phyloP scores from a whole-genome alignment of 2,797 vertebrate genomes.

The Garrulus glandarius region DNA sequence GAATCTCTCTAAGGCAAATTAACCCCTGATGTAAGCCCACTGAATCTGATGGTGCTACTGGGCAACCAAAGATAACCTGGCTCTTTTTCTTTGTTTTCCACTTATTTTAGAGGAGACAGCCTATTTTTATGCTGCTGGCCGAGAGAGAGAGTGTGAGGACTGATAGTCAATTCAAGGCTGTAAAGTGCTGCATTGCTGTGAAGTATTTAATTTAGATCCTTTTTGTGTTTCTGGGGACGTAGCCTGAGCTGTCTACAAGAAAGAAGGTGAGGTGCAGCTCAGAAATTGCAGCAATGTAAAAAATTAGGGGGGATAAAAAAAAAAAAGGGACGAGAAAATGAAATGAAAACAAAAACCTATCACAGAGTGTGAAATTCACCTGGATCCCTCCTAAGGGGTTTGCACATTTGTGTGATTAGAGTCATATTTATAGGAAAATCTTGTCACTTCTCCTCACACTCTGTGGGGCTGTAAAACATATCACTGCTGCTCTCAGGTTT shows the following conservation, averaged over 20 bases:
- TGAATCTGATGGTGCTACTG: background rate
- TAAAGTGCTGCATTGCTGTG: background rate
- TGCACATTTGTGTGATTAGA: slow-evolving; percentile 46
- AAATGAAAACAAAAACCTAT: background rate
- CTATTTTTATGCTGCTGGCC: background rate
- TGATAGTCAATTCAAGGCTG: background rate
- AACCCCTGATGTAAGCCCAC: background rate
- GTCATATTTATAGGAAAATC: slow-evolving; percentile 50
- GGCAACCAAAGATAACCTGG: background rate
- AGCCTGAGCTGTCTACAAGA: background rate
- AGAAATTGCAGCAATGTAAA: background rate
- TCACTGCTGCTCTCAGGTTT: background rate
- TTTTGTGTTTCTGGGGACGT: background rate
- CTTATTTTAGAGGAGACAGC: background rate
- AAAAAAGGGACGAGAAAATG: background rate
- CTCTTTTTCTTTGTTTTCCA: background rate
- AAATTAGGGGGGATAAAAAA: background rate
- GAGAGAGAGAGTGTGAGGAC: background rate
- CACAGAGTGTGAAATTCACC: slow-evolving; percentile 51
- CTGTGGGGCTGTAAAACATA: background rate
- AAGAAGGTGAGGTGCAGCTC: background rate
- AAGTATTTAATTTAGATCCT: slow-evolving; percentile 15
- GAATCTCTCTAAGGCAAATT: background rate
- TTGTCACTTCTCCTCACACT: slow-evolving; percentile 51
- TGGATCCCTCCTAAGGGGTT: slow-evolving; percentile 36